Evolutionary conservation across 2,888 invertebrate genomes (phyloP), one percentile per base, ranked within the genome.

Genomic region (Choreutis nemorana): DNA sequence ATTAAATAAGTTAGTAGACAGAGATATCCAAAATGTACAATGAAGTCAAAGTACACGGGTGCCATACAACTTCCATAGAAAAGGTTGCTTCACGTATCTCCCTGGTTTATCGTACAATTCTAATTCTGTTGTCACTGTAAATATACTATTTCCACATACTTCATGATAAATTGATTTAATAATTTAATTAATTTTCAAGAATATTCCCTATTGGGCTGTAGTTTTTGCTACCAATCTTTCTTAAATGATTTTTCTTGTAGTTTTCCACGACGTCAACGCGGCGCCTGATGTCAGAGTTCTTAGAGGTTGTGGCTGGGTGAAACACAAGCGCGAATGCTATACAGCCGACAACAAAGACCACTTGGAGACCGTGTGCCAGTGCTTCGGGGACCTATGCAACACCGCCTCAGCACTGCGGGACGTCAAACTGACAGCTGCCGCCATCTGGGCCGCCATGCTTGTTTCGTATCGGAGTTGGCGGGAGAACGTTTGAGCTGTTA

Each of bases 331-430:
- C 8, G 65, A 62, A 18, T 86, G 86, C 50, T 81, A 81, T 44
- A 73, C 66, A 5, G 75, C 78, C 2, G 82, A 85, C 49, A 83
- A 83, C 33, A 81, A 82, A 41, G 85, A 83, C 44, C 83, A 83
- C 44, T 57, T 73, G 9, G 83, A 85, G 42, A 75, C 58, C 0
- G 80, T 81, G 34, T 87, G 86, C 47, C 79, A 82, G 36, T 87
- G 86, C 49, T 82, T 75, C 48, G 55, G 62, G 0, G 84, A 86
- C 48, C 82, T 78, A 37, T 86, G 86, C 55, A 87, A 86, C 31
- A 53, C 53, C 11, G 65, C 59, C 21, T 31, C 51, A 11, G 36
- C 49, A 5, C 40, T 55, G 0, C 28, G 30, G 36, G 9, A 48
- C 36, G 39, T 51, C 40, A 51, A 52, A 44, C 9, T 55, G 44